Evolutionary conservation across 2,113 vertebrate genomes (phyloP).

Genomic region (Ceyx melanurus): DNA sequence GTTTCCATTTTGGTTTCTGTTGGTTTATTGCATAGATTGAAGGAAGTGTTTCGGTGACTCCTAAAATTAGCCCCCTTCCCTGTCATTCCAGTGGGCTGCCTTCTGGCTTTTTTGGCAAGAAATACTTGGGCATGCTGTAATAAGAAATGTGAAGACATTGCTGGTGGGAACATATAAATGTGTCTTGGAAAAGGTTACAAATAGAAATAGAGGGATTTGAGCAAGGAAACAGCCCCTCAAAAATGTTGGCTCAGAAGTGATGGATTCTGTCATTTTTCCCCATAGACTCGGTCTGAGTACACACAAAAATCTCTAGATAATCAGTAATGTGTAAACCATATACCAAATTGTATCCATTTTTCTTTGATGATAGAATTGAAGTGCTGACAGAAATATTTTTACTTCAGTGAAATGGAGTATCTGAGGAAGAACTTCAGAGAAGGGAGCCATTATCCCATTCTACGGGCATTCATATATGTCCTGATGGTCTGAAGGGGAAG

Average conservation of each 20-base stretch:
- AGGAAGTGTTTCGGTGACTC: not conserved
- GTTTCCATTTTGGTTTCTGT: not conserved
- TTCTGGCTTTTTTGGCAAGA: slow-evolving; percentile 52
- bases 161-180: slow-evolving; percentile 28
- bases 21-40: not conserved
- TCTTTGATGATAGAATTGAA: not conserved
- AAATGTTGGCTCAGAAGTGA: not conserved
- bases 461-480: not conserved
- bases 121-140: slow-evolving; percentile 14
- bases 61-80: slow-evolving; percentile 10
- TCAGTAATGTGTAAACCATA: not conserved
- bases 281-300: not conserved
- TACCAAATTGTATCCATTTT: not conserved
- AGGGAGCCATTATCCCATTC: not conserved
- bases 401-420: not conserved
- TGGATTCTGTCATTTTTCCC: not conserved
- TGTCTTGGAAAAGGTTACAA: slow-evolving; percentile 12
- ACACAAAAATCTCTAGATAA: not conserved
- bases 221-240: not conserved
- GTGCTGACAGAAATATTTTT: not conserved
- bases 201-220: slow-evolving; percentile 4
- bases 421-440: not conserved
- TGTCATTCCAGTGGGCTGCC: slow-evolving; percentile 30
- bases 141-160: not conserved
- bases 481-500: not conserved